Evolutionary conservation across 2,797 vertebrate genomes (phyloP), one percentile per base, ranked within the genome.

Genomic region (Pangasius larnaudii): DNA sequence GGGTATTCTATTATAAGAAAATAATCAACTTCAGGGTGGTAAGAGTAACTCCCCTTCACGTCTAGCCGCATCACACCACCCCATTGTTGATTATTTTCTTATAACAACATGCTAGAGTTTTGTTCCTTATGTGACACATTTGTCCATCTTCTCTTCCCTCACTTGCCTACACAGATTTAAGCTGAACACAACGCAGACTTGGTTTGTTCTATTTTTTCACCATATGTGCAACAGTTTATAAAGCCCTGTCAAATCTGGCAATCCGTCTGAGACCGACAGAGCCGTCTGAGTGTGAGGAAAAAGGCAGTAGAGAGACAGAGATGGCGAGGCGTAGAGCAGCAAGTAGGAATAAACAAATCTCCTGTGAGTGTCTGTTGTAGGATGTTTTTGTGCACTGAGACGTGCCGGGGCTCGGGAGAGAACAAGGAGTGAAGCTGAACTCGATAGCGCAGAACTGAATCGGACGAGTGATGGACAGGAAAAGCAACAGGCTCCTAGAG

Each of bases 301-400:
- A 71, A 39, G 8, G 13, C 56, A 42, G 27, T 19, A 22, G 24
- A 49, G 2, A 71, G 24, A 71, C 67, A 27, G 36, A 71, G 36
- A 78, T 11, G 22, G 39, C 0, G 5, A 59, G 42, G 67, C 39
- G 33, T 42, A 36, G 42, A 86, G 69, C 39, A 36, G 69, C 78
- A 33, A 19, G 42, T 33, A 56, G 74, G 71, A 90, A 90, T 86
- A 77, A 89, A 89, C 78, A 84, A 87, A 90, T 87, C 77, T 88
- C 87, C 63, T 46, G 74, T 86, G 87, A 85, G 82, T 13, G 14
- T 42, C 75, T 84, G 78, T 84, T 90, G 83, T 65, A 88, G 84
- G 84, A 88, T 89, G 90, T 89, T 84, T 90, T 51, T 90, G 89
- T 85, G 89, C 80, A 30, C n/a, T 78, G 85, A 69, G 80, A 85